Conservation (phyloP, 2,113 vertebrate species). For the Taxidea taxus region DNA sequence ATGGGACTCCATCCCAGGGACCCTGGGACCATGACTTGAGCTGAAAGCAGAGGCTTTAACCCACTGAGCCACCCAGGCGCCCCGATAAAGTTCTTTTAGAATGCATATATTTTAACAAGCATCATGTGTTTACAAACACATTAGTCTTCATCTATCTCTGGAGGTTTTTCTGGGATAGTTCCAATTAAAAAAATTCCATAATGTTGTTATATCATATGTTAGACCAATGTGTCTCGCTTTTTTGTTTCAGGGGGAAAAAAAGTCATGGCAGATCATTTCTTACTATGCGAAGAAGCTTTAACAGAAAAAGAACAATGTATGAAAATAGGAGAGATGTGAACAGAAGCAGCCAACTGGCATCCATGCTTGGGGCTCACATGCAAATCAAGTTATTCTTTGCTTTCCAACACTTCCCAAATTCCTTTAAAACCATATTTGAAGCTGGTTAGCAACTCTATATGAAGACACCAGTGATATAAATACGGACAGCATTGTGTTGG, state of each 20-base stretch:
- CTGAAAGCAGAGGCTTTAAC: no score
- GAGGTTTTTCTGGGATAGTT: slow-evolving; percentile 54
- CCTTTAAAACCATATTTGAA: slow-evolving; percentile 73
- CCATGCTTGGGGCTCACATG: slow-evolving; percentile 62
- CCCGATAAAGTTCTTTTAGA: background rate
- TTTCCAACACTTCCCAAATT: slow-evolving; percentile 74
- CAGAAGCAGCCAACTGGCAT: slow-evolving; percentile 72
- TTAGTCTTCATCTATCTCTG: slow-evolving; percentile 41
- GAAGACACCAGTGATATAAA: slow-evolving; percentile 74
- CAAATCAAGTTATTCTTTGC: slow-evolving; percentile 73
- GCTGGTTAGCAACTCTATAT: slow-evolving; percentile 68
- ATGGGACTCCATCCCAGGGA: no score
- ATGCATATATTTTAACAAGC: slow-evolving; percentile 53
- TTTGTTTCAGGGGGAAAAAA: slow-evolving; percentile 15
- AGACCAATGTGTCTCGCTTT: slow-evolving; percentile 59
- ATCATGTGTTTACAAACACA: slow-evolving; percentile 56
- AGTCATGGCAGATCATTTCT: slow-evolving; percentile 35
- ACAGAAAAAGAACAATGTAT: slow-evolving; percentile 68
- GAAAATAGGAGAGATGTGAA: slow-evolving; percentile 62
- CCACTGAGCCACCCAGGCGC: no score
- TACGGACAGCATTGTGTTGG: slow-evolving; percentile 74
- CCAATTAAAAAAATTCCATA: slow-evolving; percentile 64
- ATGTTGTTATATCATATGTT: slow-evolving; percentile 67
- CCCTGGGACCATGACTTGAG: no score
- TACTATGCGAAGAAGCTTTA: slow-evolving; percentile 53